Evolutionary conservation across 2,113 vertebrate genomes (phyloP).

Genomic region (Scomber scombrus): DNA sequence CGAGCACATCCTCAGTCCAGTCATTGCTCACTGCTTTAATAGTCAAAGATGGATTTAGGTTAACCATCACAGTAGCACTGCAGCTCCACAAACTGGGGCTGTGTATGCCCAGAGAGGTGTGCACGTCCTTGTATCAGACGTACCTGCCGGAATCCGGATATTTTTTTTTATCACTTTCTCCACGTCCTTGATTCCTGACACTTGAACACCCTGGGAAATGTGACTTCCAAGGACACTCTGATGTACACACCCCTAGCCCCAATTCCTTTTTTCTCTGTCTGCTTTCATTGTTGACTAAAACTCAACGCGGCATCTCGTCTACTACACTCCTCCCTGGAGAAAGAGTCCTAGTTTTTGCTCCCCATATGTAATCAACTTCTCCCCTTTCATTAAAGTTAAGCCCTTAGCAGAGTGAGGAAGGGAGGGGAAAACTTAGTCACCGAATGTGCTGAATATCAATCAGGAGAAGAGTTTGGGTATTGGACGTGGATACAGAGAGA

Average conservation of each 20-base stretch:
- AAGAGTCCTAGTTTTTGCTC: conserved; percentile 59
- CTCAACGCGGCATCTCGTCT: conserved; percentile 52
- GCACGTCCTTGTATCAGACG: conserved; percentile 21
- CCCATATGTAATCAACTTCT: conserved; percentile 70
- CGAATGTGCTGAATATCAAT: conserved; percentile 69
- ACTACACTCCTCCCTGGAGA: conserved; percentile 70
- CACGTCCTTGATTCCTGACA: conserved; percentile 71
- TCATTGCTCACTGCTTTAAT: conserved; percentile 38
- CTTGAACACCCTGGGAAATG: conserved; percentile 73
- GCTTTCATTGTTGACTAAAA: conserved; percentile 70
- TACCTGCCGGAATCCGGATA: conserved; percentile 55
- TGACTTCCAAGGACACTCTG: conserved; percentile 75
- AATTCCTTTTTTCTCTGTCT: conserved; percentile 31
- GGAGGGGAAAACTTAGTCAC: conserved; percentile 49
- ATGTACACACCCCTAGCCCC: conserved; percentile 18
- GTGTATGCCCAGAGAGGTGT: background rate
- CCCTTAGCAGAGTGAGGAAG: conserved; percentile 44
- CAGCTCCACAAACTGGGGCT: conserved; percentile 17
- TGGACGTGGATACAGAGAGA: conserved; percentile 7
- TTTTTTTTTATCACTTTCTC: conserved; percentile 55
- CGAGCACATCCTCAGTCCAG: conserved; percentile 28
- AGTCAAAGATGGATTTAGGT: conserved; percentile 59
- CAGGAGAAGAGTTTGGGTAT: conserved; percentile 36
- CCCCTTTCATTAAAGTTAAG: conserved; percentile 71
- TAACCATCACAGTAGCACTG: conserved; percentile 36